A percentile compares a stretch with the other conserved stretches of the same genome.
Evolutionary conservation across 2,888 invertebrate genomes (phyloP).

Genomic region (Anoplius nigerrimus): DNA sequence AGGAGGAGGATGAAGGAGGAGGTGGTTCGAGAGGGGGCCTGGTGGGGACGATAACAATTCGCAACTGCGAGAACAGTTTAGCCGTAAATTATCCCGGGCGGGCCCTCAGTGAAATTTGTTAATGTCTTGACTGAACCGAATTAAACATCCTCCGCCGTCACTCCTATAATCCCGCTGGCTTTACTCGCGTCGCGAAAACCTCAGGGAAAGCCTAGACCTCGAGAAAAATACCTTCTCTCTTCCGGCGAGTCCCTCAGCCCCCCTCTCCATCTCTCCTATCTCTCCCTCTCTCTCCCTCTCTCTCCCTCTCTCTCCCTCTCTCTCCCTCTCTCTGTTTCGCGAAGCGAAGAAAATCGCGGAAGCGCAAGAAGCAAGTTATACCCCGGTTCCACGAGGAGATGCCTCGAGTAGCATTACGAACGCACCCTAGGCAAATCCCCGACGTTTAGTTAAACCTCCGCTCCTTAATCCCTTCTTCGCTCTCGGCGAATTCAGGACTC

Average conservation of each 20-base stretch:
- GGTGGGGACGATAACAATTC: conserved; percentile 6
- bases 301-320: conserved; percentile 23
- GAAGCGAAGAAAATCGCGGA: conserved; percentile 20
- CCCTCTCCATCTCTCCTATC: background rate
- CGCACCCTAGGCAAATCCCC: conserved; percentile 5
- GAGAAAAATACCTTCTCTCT: background rate
- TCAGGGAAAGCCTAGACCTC: too few species aligned
- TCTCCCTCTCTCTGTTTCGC: conserved; percentile 25
- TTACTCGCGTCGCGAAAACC: too few species aligned
- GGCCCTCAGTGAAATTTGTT: too few species aligned
- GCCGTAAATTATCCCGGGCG: too few species aligned
- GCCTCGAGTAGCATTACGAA: conserved; percentile 27
- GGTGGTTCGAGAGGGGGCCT: background rate
- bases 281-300: conserved; percentile 10
- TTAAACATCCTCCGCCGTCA: too few species aligned
- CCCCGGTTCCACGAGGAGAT: conserved; percentile 13
- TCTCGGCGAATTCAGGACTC: background rate
- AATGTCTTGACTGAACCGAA: too few species aligned
- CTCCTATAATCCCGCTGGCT: too few species aligned
- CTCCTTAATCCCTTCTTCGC: background rate
- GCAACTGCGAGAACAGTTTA: background rate
- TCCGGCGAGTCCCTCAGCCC: background rate
- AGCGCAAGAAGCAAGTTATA: conserved; percentile 16
- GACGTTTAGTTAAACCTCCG: background rate
- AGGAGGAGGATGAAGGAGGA: background rate